These are phyloP conservation scores for Drosophila algonquin DNA, from an alignment of 2,888 invertebrate genomes.

Conservation along the genomic window DNA sequence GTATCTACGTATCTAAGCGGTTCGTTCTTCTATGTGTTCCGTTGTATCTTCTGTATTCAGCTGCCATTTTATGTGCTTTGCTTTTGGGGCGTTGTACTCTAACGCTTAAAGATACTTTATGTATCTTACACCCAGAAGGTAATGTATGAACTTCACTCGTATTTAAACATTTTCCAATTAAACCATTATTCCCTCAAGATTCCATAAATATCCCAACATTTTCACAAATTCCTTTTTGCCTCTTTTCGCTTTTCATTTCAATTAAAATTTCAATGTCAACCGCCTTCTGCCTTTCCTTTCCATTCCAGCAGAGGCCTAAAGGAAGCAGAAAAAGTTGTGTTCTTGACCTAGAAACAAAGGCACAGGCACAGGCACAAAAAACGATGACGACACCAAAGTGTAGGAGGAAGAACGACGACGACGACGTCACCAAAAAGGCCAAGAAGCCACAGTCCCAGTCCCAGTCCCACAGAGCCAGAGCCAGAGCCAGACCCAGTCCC, in stretches of 20 bases:
- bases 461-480: constrained; percentile 19
- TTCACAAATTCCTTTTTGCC: neutral
- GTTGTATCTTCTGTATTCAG: constrained; percentile 6
- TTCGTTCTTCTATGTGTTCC: constrained; percentile 21
- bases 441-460: constrained; percentile 4
- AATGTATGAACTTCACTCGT: neutral
- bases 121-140: neutral
- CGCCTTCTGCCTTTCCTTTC: constrained; percentile 14
- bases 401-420: constrained; percentile 14
- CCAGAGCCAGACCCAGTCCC: constrained; percentile 12
- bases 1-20: constrained; percentile 39
- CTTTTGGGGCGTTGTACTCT: neutral
- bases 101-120: neutral
- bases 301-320: constrained; percentile 22
- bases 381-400: constrained; percentile 73
- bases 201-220: too few relatives aligned
- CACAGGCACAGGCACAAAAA: constrained; percentile 44
- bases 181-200: too few relatives aligned
- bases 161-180: neutral
- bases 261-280: constrained; percentile 55
- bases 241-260: constrained; percentile 9
- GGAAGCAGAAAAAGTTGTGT: constrained; percentile 66
- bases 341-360: constrained; percentile 82
- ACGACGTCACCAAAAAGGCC: constrained; percentile 64
- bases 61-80: neutral